Evolutionary conservation across 2,888 invertebrate species (phyloP).

Genomic region (Callosobruchus maculatus): DNA sequence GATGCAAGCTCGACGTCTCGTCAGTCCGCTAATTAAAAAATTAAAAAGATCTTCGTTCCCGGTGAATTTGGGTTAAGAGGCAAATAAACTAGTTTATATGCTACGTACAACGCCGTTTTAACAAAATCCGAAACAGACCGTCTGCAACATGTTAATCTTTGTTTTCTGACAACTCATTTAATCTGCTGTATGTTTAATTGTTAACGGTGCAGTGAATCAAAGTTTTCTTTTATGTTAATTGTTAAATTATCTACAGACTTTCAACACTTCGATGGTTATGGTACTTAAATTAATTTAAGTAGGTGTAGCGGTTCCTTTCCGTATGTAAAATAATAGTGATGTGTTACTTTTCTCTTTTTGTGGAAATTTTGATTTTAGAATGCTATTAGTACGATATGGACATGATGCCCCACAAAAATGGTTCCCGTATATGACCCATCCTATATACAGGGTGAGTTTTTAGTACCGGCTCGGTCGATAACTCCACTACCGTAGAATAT

Average conservation of each 20-base stretch:
- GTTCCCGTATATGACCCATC: too few species aligned
- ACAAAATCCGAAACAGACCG: not conserved
- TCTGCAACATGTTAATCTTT: not conserved
- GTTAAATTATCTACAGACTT: not conserved
- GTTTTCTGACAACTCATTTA: not conserved
- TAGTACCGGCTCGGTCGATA: too few species aligned
- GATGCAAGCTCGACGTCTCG: not conserved
- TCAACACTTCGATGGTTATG: not conserved
- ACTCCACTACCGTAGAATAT: too few species aligned
- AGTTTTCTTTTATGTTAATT: not conserved
- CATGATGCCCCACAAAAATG: too few species aligned
- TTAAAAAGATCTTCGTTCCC: not conserved
- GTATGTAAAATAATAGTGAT: not conserved
- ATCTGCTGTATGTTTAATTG: not conserved
- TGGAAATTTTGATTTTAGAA: not conserved
- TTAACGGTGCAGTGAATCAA: not conserved
- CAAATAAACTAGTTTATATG: not conserved
- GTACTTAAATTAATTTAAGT: not conserved
- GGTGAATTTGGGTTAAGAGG: not conserved
- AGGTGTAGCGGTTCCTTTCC: not conserved
- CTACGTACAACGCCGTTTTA: not conserved
- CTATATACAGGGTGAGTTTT: too few species aligned
- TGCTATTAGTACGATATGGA: too few species aligned
- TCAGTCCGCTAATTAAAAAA: not conserved
- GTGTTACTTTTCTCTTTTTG: not conserved